Base-by-base conservation (phyloP, 2,888 invertebrate species). In the Temnothorax ravouxi region DNA sequence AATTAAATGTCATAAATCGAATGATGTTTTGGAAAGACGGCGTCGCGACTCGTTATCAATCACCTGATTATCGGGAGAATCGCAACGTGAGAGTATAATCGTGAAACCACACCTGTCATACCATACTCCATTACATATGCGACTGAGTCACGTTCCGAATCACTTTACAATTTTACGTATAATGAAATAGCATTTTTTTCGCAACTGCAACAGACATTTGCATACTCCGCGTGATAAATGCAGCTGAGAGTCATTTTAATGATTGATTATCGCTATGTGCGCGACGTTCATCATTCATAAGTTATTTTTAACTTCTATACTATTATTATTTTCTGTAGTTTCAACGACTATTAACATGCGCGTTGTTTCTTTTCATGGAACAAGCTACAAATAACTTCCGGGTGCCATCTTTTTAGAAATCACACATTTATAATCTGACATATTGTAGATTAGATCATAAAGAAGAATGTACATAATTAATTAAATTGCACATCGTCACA, bases 251-350 rank as follows among this genome's bases (percentile, higher is more conserved):
- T 72, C 59, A 47, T 44, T 72, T 62, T 52, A 80, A 80, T 72
- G 74, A 80, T 47, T 9, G 13, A 80, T 80, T 59, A 38, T 71
- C 18, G 13, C 3, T 29, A 15, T 3, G 21, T 21, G 13, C n/a
- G 13, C 13, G 71, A 44, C 59, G 38, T 59, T 59, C 34, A 69
- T 77, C 29, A 41, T 9, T 41, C 54, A 47, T 0, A 15, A 6
- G 15, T 54, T 72, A 71, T 79, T 71, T 72, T 69, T 56, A 59
- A 21, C 34, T 79, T 79, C 13, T 79, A 69, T 41, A 56, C 18
- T 44, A 72, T 59, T 79, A 79, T 79, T 59, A 59, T 80, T 80
- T 72, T 21, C 18, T 18, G 13, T 6, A 71, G 13, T 21, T 47
- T 59, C 18, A 38, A 67, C 15, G 56, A 59, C 38, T 52, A 64